Evolutionary conservation across 92 coral and sea anemone species (phyloP).

Genomic region (Palythoa caribaeorum): DNA sequence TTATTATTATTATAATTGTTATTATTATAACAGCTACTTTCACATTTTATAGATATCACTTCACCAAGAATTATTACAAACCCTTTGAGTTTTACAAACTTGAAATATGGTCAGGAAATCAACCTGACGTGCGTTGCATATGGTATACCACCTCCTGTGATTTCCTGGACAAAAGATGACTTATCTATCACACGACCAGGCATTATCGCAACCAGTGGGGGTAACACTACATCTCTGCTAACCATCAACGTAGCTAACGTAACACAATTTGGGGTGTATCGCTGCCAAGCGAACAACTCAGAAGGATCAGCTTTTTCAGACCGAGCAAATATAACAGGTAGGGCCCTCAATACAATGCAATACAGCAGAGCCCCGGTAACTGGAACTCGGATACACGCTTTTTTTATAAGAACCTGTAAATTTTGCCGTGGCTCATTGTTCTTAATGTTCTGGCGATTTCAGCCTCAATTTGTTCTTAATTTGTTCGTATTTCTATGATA

Average conservation of each 20-base stretch:
- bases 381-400: no score
- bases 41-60: background rate
- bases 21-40: background rate
- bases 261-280: constrained; percentile 21
- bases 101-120: constrained; percentile 13
- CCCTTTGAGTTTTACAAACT: constrained; percentile 6
- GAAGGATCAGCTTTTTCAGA: constrained; percentile 12
- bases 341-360: background rate
- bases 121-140: constrained; percentile 19
- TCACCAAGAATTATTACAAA: background rate
- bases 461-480: no score
- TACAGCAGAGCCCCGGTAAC: no score
- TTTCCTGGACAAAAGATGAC: constrained; percentile 30
- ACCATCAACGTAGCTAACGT: background rate
- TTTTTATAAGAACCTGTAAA: no score
- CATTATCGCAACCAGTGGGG: background rate
- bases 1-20: no score
- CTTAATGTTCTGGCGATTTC: no score
- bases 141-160: constrained; percentile 20
- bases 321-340: constrained; percentile 15
- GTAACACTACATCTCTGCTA: constrained; percentile 10
- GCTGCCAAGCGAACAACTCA: constrained; percentile 18
- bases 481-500: no score
- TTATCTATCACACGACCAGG: background rate
- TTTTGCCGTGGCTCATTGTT: no score